Evolutionary conservation across 2,113 vertebrate species (phyloP), one percentile per base, ranked within the genome.

Genomic region (Microcebus lehilahytsara): DNA sequence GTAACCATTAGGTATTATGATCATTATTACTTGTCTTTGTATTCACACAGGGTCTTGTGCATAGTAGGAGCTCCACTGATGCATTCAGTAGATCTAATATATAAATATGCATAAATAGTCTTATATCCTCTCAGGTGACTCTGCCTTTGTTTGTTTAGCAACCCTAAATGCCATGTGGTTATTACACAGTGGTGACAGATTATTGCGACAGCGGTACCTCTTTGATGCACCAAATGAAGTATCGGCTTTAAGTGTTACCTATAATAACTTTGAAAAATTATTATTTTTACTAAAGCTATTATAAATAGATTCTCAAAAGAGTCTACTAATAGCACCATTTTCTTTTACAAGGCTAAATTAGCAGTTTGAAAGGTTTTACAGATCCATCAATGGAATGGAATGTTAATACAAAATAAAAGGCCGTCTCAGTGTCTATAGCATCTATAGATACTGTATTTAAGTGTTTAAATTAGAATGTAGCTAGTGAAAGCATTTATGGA

Each of bases 281-380:
- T 97, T 98, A 85, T 97, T 98, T 98, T 96, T 97, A 90, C 25
- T 91, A 95, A 80, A 85, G 91, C 75, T 96, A 58, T 97, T 97
- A 96, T 23, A 77, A 93, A 95, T 79, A 95, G 77, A 96, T 93
- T 96, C 96, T 96, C 90, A 92, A 95, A 98, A 91, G 96, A 91
- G 56, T 91, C 93, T 62, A 66, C 78, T 97, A 97, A 97, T 97
- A 98, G 92, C 58, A 92, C 72, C 74, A 75, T 96, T 97, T 98
- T 97, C 96, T 97, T 94, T 96, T 97, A 96, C 96, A 96, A 93
- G 20, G 32, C 14, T 95, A 95, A 96, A 97, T 98, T 92, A 98
- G 97, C 90, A 78, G 83, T 98, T 98, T 98, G 95, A 98, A 98
- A 98, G 92, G 83, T 96, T 98, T 97, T 94, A 89, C 60, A 66